These are phyloP conservation scores for Caenorhabditis angaria DNA, from an alignment of 2,888 invertebrate genomes.

Conservation along the genomic window DNA sequence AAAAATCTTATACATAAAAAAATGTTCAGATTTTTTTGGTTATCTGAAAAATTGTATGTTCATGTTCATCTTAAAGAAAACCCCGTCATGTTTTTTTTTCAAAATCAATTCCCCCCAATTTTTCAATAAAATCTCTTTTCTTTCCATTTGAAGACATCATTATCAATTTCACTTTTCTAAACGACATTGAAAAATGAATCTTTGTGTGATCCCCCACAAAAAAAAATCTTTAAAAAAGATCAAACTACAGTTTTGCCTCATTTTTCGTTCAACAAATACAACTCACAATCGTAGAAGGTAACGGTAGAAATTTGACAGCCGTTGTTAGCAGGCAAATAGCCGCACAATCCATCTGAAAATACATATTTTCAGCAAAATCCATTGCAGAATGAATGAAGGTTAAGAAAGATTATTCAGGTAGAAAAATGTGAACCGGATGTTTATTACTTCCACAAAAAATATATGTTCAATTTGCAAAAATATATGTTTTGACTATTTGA, in stretches of 20 bases:
- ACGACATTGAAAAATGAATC: not conserved
- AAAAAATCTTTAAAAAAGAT: not conserved
- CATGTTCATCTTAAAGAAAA: too few species aligned
- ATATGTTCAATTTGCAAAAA: not conserved
- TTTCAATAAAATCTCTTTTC: not conserved
- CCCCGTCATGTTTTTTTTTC: too few species aligned
- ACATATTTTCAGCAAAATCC: not conserved
- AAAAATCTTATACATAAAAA: too few species aligned
- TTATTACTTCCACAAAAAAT: not conserved
- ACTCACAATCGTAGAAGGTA: slow-evolving; percentile 32
- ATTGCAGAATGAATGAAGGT: not conserved
- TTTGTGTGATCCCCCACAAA: not conserved
- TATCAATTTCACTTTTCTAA: slow-evolving; percentile 1
- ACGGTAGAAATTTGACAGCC: slow-evolving; percentile 44
- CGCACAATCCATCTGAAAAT: slow-evolving; percentile 45
- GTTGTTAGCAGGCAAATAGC: slow-evolving; percentile 51
- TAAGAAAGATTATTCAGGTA: not conserved
- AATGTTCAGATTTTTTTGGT: not conserved
- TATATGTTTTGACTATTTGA: too few species aligned
- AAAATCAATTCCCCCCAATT: too few species aligned
- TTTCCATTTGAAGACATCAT: not conserved
- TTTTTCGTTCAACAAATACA: too few species aligned
- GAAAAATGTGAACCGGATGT: slow-evolving; percentile 9
- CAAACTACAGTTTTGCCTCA: not conserved
- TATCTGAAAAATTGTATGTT: not conserved